Conservation (phyloP, 2,113 vertebrate species). For the Cnemophilus loriae region DNA sequence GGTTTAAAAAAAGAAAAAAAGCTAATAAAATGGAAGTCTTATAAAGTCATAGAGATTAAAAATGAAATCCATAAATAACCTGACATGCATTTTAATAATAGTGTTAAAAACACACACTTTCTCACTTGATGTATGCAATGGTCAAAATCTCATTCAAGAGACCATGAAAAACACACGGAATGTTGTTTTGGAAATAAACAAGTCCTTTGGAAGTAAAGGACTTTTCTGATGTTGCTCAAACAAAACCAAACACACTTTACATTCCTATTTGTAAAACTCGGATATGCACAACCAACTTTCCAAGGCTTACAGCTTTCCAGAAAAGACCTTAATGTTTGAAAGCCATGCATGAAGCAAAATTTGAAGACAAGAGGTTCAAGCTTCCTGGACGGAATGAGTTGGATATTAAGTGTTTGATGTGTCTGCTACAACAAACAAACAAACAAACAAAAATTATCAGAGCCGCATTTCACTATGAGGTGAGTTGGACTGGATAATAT, state of each 20-base stretch:
- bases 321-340: background rate
- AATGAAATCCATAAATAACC: background rate
- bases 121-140: background rate
- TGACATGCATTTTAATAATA: background rate
- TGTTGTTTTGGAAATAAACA: background rate
- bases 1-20: background rate
- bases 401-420: background rate
- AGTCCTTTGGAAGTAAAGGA: too few relatives aligned
- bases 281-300: background rate
- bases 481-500: background rate
- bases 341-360: background rate
- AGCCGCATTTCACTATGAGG: fast-evolving
- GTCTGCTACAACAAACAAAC: too few relatives aligned
- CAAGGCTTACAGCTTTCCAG: background rate
- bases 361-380: background rate
- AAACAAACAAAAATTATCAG: too few relatives aligned
- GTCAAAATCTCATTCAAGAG: background rate
- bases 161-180: background rate
- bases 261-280: background rate
- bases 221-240: background rate
- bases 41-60: background rate
- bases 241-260: background rate
- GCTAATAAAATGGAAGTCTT: background rate
- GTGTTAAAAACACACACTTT: background rate
- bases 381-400: background rate